Evolutionary conservation across 2,797 vertebrate species (phyloP).

Genomic region (Cyprinodon diabolis): DNA sequence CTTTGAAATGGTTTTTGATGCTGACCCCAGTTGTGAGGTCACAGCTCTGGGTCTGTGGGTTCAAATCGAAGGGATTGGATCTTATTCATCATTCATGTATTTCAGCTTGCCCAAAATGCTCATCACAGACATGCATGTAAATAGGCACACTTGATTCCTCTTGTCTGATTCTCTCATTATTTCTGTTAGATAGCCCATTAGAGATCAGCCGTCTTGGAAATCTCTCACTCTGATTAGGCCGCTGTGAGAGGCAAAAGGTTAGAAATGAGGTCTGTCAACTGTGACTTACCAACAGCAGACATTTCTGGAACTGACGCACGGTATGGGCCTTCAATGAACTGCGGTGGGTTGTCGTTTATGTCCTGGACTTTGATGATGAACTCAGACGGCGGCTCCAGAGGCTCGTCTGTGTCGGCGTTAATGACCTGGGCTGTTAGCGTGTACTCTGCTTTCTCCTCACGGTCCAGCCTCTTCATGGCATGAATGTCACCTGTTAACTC

Average conservation of each 20-base stretch:
- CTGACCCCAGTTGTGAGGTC: slow-evolving; percentile 18
- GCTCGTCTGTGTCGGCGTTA: slow-evolving; percentile 90
- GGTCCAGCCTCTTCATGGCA: slow-evolving; percentile 97
- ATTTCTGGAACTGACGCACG: slow-evolving; percentile 94
- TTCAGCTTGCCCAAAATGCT: slow-evolving; percentile 49
- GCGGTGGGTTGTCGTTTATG: slow-evolving; percentile 97
- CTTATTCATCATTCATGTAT: slow-evolving; percentile 55
- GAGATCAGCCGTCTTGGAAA: slow-evolving; percentile 54
- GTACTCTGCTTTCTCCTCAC: slow-evolving; percentile 97
- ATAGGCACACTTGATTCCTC: slow-evolving; percentile 55
- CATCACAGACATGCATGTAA: slow-evolving; percentile 49
- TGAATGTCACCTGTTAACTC: slow-evolving; percentile 97
- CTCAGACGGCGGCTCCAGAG: slow-evolving; percentile 94
- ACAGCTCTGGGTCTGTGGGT: slow-evolving; percentile 20
- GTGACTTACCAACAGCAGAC: slow-evolving; percentile 92
- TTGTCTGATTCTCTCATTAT: slow-evolving; percentile 65
- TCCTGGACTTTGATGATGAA: slow-evolving; percentile 99
- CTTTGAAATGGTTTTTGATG: slow-evolving; percentile 23
- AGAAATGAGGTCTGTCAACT: slow-evolving; percentile 29
- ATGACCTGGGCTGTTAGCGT: slow-evolving; percentile 94
- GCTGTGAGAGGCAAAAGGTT: slow-evolving; percentile 26
- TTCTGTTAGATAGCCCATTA: slow-evolving; percentile 64
- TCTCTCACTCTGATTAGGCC: slow-evolving; percentile 57
- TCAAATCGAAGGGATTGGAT: slow-evolving; percentile 47
- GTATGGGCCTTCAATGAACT: slow-evolving; percentile 94